Conservation (phyloP, 2,888 invertebrate species). For the Eueremaeus valkanovi region DNA sequence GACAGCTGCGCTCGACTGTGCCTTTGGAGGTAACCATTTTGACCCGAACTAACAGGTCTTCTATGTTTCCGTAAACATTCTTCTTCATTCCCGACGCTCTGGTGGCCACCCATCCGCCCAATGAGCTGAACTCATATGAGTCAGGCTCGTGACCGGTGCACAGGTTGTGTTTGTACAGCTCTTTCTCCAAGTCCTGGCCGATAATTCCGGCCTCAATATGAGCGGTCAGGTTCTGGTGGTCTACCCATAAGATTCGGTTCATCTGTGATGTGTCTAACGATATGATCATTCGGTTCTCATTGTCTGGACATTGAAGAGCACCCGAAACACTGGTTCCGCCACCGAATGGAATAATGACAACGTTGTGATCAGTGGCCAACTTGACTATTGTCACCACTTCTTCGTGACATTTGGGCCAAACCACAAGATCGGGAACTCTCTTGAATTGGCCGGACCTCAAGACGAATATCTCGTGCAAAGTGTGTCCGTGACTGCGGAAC, state of each 20-base stretch:
- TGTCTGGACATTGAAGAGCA: slow-evolving; percentile 73
- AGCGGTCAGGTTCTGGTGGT: slow-evolving; percentile 73
- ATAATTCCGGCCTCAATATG: slow-evolving; percentile 85
- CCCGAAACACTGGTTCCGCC: slow-evolving; percentile 92
- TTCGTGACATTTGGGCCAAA: slow-evolving; percentile 84
- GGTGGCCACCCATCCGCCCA: slow-evolving; percentile 97
- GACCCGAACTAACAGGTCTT: slow-evolving; percentile 84
- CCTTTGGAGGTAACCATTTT: slow-evolving; percentile 80
- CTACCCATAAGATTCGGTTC: slow-evolving; percentile 92
- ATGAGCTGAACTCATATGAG: slow-evolving; percentile 84
- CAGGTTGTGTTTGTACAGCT: slow-evolving; percentile 67
- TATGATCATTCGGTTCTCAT: slow-evolving; percentile 74
- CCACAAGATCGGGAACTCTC: slow-evolving; percentile 85
- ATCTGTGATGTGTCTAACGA: slow-evolving; percentile 91
- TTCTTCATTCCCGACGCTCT: slow-evolving; percentile 99
- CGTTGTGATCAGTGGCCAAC: slow-evolving; percentile 67
- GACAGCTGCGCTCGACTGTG: slow-evolving; percentile 73
- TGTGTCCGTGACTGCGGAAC: slow-evolving; percentile 83
- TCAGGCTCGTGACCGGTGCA: slow-evolving; percentile 98
- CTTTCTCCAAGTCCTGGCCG: slow-evolving; percentile 85
- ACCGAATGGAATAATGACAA: slow-evolving; percentile 87
- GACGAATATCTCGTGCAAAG: slow-evolving; percentile 78
- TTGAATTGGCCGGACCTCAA: slow-evolving; percentile 63
- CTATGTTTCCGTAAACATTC: slow-evolving; percentile 95
- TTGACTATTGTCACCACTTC: slow-evolving; percentile 76